A percentile compares a stretch with the other conserved stretches of the same genome.
Evolutionary conservation across 1,140 invertebrate species (phyloP).

Genomic region (Drosophila tropicalis): DNA sequence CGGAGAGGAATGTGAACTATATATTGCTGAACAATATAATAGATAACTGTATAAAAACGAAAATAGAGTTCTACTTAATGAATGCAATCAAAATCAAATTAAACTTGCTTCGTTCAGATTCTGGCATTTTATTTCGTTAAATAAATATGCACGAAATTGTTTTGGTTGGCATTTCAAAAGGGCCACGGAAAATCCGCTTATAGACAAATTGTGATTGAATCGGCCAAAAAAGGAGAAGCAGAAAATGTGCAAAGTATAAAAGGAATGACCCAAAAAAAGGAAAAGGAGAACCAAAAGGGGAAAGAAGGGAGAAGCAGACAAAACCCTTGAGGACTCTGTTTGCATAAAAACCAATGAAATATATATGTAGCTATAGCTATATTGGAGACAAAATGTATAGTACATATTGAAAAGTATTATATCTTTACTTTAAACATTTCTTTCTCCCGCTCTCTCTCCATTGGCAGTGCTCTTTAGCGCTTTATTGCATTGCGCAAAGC

Average conservation of each 20-base stretch:
- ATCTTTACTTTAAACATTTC: background rate
- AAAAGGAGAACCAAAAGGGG: background rate
- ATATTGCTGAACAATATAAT: background rate
- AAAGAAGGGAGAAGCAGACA: conserved; percentile 6
- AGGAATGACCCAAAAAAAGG: conserved; percentile 14
- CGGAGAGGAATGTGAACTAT: background rate
- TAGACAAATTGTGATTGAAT: conserved; percentile 34
- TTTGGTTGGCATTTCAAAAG: conserved; percentile 44
- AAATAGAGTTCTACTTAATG: conserved; percentile 56
- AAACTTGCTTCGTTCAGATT: conserved; percentile 28
- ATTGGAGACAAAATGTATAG: background rate
- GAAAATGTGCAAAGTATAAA: conserved; percentile 29
- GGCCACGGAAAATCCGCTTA: conserved; percentile 41
- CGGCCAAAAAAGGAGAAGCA: conserved; percentile 21
- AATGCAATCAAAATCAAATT: conserved; percentile 59
- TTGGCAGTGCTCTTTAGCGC: conserved; percentile 22
- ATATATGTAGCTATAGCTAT: background rate
- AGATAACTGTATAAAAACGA: conserved; percentile 41
- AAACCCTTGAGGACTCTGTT: background rate
- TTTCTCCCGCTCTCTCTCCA: conserved; percentile 36
- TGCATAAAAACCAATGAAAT: conserved; percentile 7
- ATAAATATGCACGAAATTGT: conserved; percentile 21
- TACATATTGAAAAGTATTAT: background rate
- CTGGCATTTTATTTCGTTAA: conserved; percentile 19
- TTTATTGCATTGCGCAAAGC: conserved; percentile 50